These are phyloP conservation scores for Aricia agestis DNA, from an alignment of 1,140 invertebrate genomes.

Conservation along the genomic window DNA sequence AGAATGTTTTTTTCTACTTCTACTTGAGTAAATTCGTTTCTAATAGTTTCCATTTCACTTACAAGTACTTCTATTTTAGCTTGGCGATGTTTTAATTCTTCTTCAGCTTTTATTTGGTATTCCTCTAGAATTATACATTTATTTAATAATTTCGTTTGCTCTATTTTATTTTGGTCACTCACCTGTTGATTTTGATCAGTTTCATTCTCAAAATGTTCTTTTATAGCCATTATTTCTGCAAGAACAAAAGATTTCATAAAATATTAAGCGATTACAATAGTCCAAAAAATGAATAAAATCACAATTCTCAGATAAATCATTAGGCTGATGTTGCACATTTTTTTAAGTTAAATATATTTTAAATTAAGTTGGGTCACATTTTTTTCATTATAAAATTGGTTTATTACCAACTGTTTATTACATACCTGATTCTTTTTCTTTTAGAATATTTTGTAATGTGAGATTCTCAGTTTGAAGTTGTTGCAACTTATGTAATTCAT, in stretches of 20 bases:
- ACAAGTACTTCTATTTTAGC: conserved; percentile 39
- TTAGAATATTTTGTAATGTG: conserved; percentile 29
- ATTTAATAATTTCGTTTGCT: conserved; percentile 36
- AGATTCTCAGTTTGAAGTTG: conserved; percentile 35
- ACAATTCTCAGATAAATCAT: too few relatives aligned
- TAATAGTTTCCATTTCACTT: conserved; percentile 34
- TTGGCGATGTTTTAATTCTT: conserved; percentile 37
- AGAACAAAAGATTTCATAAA: conserved; percentile 27
- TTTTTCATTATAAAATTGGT: too few relatives aligned
- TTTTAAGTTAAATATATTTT: too few relatives aligned
- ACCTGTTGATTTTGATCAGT: conserved; percentile 28
- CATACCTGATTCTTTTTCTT: conserved; percentile 45
- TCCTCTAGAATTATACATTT: conserved; percentile 45
- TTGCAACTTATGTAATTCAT: conserved; percentile 24
- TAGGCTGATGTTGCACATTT: too few relatives aligned
- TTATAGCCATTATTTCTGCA: conserved; percentile 37
- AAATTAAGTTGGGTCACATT: too few relatives aligned
- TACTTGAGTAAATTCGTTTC: conserved; percentile 8
- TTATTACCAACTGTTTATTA: background rate
- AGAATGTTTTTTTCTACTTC: conserved; percentile 39
- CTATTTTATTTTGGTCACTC: conserved; percentile 29
- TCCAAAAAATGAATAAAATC: too few relatives aligned
- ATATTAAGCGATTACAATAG: background rate
- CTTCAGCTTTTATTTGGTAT: conserved; percentile 38
- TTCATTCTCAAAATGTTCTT: conserved; percentile 32